Base-by-base conservation (phyloP, 1,140 invertebrate species). In the Bombyx mandarina region DNA sequence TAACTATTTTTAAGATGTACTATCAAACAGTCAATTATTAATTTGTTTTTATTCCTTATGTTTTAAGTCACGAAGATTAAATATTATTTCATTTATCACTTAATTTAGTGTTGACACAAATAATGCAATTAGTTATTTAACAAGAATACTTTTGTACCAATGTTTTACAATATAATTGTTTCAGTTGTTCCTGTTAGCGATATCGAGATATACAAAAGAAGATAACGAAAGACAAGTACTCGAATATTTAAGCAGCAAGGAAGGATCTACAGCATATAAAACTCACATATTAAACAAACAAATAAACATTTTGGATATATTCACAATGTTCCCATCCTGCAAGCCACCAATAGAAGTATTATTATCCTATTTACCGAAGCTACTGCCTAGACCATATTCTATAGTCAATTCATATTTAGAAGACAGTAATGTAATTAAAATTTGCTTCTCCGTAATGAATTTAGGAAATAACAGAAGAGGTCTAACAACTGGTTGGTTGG, bases 371-470 rank as follows among this genome's bases (percentile, higher is more conserved):
- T 86, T 97, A 52, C 92, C 94, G 3, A 88, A 91, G 26, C 85
- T 97, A 10, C 81, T 93, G 50, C 94, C 95, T 7, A 84, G 95
- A 57, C 91, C 93, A 18, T 97, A 96, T 86, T 96, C 95, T 2
- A 93, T 96, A 65, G 90, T 92, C 6, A 95, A 93, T 56, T 94
- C 92, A 62, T 88, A 89, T 7, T 66, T 90, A 49, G 68, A 73
- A 53, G 61, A 86, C 49, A 63, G 79, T 7, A 80, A 85, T 51
- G 63, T 77, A 44, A 63, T 95, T 8, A 89, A 90, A 59, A 90
- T 95, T 66, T 91, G 92, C 46, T 95, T 95, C 70, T 94, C 92
- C 73, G 80, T 94, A 7, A 79, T 93, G 43, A 69, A 89, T 60
- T 79, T 91, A 56, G 71, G 71, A 2, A 88, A 89, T 67, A 71